Evolutionary conservation across 2,113 vertebrate genomes (phyloP).

Genomic region (Alosa alosa): DNA sequence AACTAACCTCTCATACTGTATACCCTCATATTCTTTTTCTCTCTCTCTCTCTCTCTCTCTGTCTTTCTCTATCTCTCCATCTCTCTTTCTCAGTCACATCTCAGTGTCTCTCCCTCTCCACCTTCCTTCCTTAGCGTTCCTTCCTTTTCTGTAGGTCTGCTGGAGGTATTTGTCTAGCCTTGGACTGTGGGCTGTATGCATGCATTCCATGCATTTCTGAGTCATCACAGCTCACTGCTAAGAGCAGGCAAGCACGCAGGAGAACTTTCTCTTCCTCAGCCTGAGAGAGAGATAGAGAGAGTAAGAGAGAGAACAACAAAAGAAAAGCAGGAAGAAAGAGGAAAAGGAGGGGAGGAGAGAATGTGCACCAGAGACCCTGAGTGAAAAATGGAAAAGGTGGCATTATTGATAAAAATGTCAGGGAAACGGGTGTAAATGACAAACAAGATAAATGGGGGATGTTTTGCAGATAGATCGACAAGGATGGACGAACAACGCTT

Average conservation of each 20-base stretch:
- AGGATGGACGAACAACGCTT: background rate
- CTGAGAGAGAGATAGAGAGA: background rate
- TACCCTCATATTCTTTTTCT: background rate
- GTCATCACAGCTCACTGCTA: background rate
- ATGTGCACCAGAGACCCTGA: background rate
- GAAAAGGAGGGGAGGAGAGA: background rate
- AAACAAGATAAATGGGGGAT: background rate
- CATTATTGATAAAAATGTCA: background rate
- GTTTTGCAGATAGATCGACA: background rate
- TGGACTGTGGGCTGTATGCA: conserved; percentile 12
- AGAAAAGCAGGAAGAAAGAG: background rate
- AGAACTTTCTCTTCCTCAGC: conserved; percentile 9
- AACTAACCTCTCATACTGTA: too few species aligned
- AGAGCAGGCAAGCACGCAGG: background rate
- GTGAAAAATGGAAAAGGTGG: background rate
- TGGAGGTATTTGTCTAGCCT: conserved; percentile 16
- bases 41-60: too few species aligned
- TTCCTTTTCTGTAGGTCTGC: background rate
- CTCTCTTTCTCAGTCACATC: too few species aligned
- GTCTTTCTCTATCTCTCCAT: too few species aligned
- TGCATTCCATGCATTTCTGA: conserved; percentile 39
- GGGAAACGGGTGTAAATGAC: background rate
- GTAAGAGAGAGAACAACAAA: background rate
- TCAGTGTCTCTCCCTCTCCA: background rate
- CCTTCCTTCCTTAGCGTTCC: background rate